Base-by-base conservation (phyloP, 1,140 invertebrate species). In the Yoshiicerus persimilis region DNA sequence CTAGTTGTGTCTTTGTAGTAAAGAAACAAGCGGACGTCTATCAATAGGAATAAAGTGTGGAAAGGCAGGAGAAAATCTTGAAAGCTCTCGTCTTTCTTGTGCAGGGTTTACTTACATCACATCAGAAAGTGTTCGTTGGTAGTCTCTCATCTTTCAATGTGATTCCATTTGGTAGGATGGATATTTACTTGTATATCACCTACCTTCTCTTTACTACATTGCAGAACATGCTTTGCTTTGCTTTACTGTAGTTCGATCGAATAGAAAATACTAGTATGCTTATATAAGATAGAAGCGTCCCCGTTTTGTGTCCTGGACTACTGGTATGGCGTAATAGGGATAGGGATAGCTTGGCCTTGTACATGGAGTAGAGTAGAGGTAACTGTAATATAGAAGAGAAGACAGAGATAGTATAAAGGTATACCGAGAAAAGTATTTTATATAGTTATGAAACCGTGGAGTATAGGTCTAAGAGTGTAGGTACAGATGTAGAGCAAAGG, bases 401-500 rank as follows among this genome's bases (percentile, higher is more conserved):
- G 23, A 70, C 10, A 2, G 5, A 27, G 0, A 30, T 70, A 27
- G 23, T 25, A 25, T 66, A 66, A 27, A 27, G 10, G n/a, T 66
- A 66, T 27, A 66, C 23, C 25, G 23, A 8, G 23, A 27, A n/a
- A 11, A 32, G 70, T 32, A 36, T 30, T 77, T 75, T 32, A 41
- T 87, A 70, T 70, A 70, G 70, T 27, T 10, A 32, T 84, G 87
- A 11, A 47, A 41, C 66, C 10, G 62, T 80, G 66, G 75, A 56
- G 70, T 86, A 13, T 39, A 25, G 10, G 38, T n/a, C n/a, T 16
- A 30, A 38, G 34, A 77, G 38, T 27, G 2, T 8, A 25, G 11
- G 56, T 75, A 88, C 36, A 84, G 77, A 85, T 32, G 23, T 36
- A 86, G 84, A 27, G 27, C 47, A 86, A 66, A 83, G 85, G 41